phyloP scores from a whole-genome alignment of 2,113 vertebrate genomes.

The Nycticryphes semicollaris region DNA sequence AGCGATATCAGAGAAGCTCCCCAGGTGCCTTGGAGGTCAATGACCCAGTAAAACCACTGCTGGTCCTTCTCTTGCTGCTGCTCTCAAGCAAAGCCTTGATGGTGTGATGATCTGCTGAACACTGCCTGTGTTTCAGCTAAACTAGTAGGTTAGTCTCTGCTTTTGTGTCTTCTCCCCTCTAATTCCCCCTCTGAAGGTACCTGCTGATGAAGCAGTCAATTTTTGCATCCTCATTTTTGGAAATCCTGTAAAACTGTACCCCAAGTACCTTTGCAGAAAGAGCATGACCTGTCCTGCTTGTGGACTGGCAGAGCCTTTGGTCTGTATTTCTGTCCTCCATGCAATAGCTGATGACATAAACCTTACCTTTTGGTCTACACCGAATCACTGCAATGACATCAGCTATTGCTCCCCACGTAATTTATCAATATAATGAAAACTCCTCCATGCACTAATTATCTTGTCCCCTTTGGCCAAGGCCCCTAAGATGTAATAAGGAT shows the following conservation, averaged over 20 bases:
- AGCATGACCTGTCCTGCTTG: not conserved
- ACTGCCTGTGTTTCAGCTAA: not conserved
- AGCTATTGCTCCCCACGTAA: not conserved
- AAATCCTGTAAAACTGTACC: not conserved
- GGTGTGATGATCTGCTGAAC: not conserved
- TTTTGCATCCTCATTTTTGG: not conserved
- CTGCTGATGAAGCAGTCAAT: not conserved
- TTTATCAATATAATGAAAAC: not conserved
- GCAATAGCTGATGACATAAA: not conserved
- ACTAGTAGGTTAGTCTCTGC: not conserved
- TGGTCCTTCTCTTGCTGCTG: not conserved
- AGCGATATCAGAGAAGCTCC: not conserved
- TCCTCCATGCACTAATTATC: not conserved
- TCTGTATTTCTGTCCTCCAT: not conserved
- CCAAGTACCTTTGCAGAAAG: not conserved
- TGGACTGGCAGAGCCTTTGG: not conserved
- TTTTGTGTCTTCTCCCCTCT: not conserved
- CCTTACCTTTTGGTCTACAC: not conserved
- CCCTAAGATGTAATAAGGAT: not conserved
- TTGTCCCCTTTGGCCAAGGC: conserved; percentile 1
- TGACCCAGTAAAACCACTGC: not conserved
- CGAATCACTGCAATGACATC: not conserved
- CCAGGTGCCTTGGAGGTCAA: not conserved
- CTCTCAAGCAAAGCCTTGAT: not conserved
- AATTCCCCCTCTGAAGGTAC: not conserved